These are phyloP conservation scores for Epinephelus cyanopodus DNA, from an alignment of 2,113 vertebrate genomes.

Conservation along the genomic window DNA sequence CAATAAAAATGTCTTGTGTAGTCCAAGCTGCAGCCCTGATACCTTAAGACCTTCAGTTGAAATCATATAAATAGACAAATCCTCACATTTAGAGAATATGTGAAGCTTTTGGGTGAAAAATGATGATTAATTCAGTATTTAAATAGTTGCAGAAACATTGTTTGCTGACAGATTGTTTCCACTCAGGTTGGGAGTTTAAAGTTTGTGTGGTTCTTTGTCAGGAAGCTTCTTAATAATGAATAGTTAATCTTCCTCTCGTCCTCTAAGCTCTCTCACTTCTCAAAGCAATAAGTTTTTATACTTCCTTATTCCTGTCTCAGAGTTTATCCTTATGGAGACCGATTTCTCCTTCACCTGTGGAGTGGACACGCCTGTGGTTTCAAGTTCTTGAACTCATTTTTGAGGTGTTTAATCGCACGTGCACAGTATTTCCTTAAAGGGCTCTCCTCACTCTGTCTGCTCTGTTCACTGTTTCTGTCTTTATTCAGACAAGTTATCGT, in stretches of 20 bases:
- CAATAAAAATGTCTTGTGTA: background rate
- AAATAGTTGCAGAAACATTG: background rate
- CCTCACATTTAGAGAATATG: background rate
- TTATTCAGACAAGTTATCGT: background rate
- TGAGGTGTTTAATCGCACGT: background rate
- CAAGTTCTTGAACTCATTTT: background rate
- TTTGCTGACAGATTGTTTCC: background rate
- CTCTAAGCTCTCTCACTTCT: background rate
- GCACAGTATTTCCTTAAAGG: constrained; percentile 37
- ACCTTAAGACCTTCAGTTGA: background rate
- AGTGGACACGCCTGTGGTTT: constrained; percentile 16
- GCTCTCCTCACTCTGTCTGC: constrained; percentile 30
- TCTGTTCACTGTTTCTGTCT: background rate
- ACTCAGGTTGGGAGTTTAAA: background rate
- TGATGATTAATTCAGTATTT: background rate
- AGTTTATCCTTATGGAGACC: background rate
- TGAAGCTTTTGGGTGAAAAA: background rate
- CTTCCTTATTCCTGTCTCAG: background rate
- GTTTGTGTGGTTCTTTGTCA: constrained; percentile 44
- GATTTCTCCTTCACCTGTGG: background rate
- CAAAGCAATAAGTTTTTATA: constrained; percentile 46
- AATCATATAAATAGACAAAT: background rate
- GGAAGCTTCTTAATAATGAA: constrained; percentile 2
- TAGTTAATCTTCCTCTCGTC: constrained; percentile 10
- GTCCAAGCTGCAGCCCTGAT: background rate